Evolutionary conservation across 1,140 invertebrate genomes (phyloP), one percentile per base, ranked within the genome.

Genomic region (Formica exsecta): DNA sequence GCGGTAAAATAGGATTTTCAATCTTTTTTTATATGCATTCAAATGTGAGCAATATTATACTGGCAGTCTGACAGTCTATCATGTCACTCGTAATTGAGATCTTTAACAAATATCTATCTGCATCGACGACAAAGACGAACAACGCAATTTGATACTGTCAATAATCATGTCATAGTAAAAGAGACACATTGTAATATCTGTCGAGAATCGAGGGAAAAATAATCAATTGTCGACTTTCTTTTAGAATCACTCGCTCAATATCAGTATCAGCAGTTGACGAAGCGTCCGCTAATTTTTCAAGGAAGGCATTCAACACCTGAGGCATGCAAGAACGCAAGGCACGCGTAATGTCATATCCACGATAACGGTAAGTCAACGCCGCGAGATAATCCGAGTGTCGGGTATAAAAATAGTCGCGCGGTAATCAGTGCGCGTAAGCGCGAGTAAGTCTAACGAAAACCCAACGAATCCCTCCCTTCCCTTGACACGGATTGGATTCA

Each of bases 281-380:
- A n/a, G 16, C 16, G 9, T 7, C 4, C 11, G 11, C 2, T 2
- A 32, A 80, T 32, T 80, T 22, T 83, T 59, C 79, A 57, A 61
- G 38, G 25, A 83, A 83, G 36, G 6, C 54, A 73, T 73, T 61
- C 66, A 73, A 73, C 79, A 73, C 68, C 66, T 83, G 79, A 71
- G 38, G 25, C 9, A n/a, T 41, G 25, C 51, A 38, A 44, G 79
- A 81, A 73, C 54, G 66, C 65, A 59, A 71, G 6, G 16, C 66
- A 59, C n/a, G 76, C 48, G 62, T 80, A 57, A 80, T 80, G 38
- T 44, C 68, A 73, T 36, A 83, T 57, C 51, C 25, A 48, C 22
- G 51, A 38, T 19, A 74, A 19, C 22, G 48, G 41, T 64, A 22
- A 75, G 59, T 54, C 57, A 62, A 75, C 29, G 29, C 25, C 8